These are phyloP conservation scores for Drosophila tropicalis DNA, from an alignment of 1,140 invertebrate genomes.

Conservation along the genomic window DNA sequence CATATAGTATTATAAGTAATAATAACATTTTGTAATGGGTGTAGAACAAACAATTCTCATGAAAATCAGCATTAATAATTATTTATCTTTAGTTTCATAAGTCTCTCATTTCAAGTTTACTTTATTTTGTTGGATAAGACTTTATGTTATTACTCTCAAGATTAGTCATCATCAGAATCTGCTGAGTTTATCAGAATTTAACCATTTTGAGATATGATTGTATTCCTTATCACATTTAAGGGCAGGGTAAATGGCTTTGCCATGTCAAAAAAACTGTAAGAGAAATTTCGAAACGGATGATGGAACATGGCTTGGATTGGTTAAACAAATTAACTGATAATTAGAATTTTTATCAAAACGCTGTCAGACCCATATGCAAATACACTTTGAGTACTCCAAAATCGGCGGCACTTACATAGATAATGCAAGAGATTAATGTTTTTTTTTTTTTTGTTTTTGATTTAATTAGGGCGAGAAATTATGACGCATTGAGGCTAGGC, in stretches of 20 bases:
- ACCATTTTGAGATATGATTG: no score
- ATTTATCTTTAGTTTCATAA: no score
- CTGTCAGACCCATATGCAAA: constrained; percentile 40
- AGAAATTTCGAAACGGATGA: not conserved
- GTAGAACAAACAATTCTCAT: no score
- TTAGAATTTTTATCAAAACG: constrained; percentile 50
- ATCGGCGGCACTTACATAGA: constrained; percentile 49
- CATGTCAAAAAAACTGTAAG: not conserved
- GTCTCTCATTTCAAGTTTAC: no score
- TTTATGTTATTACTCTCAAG: no score
- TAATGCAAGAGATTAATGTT: constrained; percentile 71
- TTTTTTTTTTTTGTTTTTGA: constrained; percentile 28
- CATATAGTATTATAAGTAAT: no score
- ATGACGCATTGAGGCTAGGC: constrained; percentile 24
- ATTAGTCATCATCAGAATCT: no score
- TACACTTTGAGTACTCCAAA: constrained; percentile 28
- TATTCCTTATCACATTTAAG: not conserved
- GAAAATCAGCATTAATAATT: no score
- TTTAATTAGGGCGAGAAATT: constrained; percentile 60
- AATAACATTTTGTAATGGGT: no score
- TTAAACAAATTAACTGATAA: constrained; percentile 60
- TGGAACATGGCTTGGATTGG: constrained; percentile 11
- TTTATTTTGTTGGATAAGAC: no score
- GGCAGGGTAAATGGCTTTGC: not conserved
- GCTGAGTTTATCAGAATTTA: no score